These are phyloP conservation scores for Atherinosoma microstoma DNA, from an alignment of 2,797 vertebrate genomes.

Conservation along the genomic window DNA sequence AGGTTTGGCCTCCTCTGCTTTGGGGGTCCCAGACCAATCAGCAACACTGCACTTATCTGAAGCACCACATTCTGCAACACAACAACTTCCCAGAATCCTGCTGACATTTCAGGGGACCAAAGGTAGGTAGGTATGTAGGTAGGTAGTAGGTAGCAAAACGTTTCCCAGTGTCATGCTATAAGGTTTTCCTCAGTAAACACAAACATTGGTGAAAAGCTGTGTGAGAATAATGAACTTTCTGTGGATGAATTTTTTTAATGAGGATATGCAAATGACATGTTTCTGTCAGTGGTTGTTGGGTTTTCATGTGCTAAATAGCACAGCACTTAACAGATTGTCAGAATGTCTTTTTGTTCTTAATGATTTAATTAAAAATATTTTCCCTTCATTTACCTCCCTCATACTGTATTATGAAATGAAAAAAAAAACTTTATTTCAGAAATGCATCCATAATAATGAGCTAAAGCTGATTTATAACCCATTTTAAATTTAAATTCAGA, in stretches of 20 bases:
- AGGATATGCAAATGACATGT: conserved; percentile 40
- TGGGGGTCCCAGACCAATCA: conserved; percentile 35
- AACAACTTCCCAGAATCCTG: conserved; percentile 22
- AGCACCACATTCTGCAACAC: conserved; percentile 29
- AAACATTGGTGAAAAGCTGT: conserved; percentile 1
- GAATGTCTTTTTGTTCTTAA: conserved; percentile 8
- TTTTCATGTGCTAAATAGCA: conserved; percentile 27
- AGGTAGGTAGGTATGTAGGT: too few relatives aligned
- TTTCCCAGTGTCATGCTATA: background rate
- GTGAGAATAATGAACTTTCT: conserved; percentile 17
- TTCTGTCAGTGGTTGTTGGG: conserved; percentile 19
- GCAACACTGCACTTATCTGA: conserved; percentile 37
- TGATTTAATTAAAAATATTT: conserved; percentile 24
- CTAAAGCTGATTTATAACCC: background rate
- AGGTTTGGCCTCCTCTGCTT: conserved; percentile 9
- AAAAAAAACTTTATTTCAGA: conserved; percentile 2
- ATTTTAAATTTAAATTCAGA: background rate
- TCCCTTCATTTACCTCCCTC: conserved; percentile 18
- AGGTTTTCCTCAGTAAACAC: conserved; percentile 2
- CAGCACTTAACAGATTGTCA: conserved; percentile 30
- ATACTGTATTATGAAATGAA: background rate
- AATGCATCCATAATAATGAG: conserved; percentile 13
- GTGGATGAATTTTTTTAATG: conserved; percentile 44
- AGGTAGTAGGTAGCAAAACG: background rate
- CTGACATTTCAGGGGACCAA: conserved; percentile 37